Evolutionary conservation across 2,113 vertebrate species (phyloP), one percentile per base, ranked within the genome.

Genomic region (Gnathonemus echidnorhynchus): DNA sequence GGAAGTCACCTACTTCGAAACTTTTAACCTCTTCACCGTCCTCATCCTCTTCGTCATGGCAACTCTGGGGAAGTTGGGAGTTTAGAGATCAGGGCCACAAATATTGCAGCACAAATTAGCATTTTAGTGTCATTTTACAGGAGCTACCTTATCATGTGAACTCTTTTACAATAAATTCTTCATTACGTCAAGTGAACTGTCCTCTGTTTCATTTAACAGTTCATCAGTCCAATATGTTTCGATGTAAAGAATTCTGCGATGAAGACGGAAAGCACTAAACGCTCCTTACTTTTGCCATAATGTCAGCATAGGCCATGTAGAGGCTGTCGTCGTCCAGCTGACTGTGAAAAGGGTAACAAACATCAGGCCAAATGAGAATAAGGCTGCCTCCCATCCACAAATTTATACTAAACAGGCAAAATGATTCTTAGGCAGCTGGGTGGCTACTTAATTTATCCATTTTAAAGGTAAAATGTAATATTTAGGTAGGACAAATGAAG

Each of bases 271-370:
- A 42, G 31, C 27, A 53, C 88, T 1, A 48, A 39, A 5, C 3
- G 35, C 66, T 66, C 53, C 27, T 94, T 95, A 99, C 98, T 97
- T 99, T 98, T 90, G 98, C 98, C 98, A 99, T 99, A 93, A 99
- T 99, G 92, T 98, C 98, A 94, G 98, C 98, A 90, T 99, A 99
- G 11, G 98, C 98, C 97, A 99, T 99, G 92, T 99, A 99, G 66
- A 99, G 96, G 90, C 95, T 96, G 93, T 99, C 98, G 93, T 99
- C 98, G 88, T 99, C 98, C 92, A 99, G 90, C 95, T 99, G 99
- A 95, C 98, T 99, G 93, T 48, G 92, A 92, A 62, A 93, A 19
- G 85, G 85, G 93, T 5, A 92, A n/a, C 7, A 2, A 39, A 89
- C 53, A 42, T 0, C 92, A 27, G 8, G 90, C 46, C 10, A 92